Conservation (phyloP, 2,888 invertebrate species). For the Arge pagana region DNA sequence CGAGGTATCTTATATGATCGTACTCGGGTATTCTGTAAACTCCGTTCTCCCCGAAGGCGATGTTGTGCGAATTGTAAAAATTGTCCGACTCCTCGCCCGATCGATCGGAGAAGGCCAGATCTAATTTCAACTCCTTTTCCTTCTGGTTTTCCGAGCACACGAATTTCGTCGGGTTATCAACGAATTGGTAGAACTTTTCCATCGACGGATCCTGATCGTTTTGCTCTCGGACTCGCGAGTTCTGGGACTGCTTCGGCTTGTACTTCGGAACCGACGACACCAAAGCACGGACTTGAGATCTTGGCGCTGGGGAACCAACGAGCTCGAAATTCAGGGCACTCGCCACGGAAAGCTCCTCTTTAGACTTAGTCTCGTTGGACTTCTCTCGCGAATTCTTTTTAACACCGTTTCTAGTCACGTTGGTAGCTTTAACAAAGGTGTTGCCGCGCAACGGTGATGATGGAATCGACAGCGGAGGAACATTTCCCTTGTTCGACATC, state of each 20-base stretch:
- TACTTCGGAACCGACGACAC: constrained; percentile 1
- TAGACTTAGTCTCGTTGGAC: too few relatives aligned
- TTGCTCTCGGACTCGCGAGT: constrained; percentile 6
- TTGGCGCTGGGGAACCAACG: constrained; percentile 30
- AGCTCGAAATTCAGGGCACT: constrained; percentile 25
- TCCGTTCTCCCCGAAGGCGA: constrained; percentile 22
- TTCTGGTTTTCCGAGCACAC: constrained; percentile 9
- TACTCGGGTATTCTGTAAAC: constrained; percentile 19
- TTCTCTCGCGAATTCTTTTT: too few relatives aligned
- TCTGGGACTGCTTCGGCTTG: constrained; percentile 2
- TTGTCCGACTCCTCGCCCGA: constrained; percentile 20
- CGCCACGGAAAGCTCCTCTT: too few relatives aligned
- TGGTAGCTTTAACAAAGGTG: not conserved
- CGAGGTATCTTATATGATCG: constrained; percentile 15
- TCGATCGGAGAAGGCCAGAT: constrained; percentile 17
- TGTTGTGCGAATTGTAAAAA: constrained; percentile 21
- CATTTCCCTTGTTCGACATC: too few relatives aligned
- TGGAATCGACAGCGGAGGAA: too few relatives aligned
- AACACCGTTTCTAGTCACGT: too few relatives aligned
- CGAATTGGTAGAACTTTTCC: constrained; percentile 20
- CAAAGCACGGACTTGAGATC: constrained; percentile 16
- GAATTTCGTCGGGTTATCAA: constrained; percentile 22
- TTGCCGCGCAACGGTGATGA: constrained; percentile 7
- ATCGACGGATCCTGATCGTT: constrained; percentile 6
- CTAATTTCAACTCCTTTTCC: constrained; percentile 7